Evolutionary conservation across 1,140 invertebrate genomes (phyloP).

Genomic region (Globodera rostochiensis): DNA sequence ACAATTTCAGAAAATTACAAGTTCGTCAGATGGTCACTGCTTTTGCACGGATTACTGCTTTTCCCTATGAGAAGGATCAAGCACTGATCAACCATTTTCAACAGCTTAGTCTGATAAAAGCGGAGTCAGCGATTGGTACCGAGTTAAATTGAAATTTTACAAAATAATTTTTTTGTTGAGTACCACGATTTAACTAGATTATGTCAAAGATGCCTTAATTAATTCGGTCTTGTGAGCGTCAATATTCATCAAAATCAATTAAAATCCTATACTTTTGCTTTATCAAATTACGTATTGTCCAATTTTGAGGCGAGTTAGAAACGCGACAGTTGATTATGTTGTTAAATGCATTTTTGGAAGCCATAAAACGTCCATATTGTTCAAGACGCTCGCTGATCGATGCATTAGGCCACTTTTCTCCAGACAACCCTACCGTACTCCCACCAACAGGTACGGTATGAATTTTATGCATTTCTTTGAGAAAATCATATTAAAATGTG

Average conservation of each 20-base stretch:
- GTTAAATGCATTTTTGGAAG: constrained; percentile 47
- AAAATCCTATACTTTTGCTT: no score
- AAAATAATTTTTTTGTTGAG: no score
- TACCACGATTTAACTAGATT: no score
- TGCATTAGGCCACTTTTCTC: constrained; percentile 49
- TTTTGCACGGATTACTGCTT: constrained; percentile 45
- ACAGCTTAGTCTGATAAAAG: constrained; percentile 31
- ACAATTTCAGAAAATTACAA: constrained; percentile 43
- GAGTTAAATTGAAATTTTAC: neutral
- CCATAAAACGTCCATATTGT: constrained; percentile 45
- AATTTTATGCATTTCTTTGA: neutral
- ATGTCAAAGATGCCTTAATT: no score
- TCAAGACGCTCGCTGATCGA: constrained; percentile 38
- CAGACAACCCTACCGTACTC: constrained; percentile 31
- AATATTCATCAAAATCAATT: no score
- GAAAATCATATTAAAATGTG: no score
- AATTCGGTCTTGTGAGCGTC: no score
- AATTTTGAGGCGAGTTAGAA: constrained; percentile 31
- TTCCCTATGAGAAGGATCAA: constrained; percentile 51
- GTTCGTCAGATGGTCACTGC: constrained; percentile 48
- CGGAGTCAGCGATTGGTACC: constrained; percentile 41
- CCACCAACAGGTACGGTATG: neutral
- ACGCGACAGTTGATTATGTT: constrained; percentile 43
- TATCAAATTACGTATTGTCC: no score
- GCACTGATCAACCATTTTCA: constrained; percentile 42